A percentile compares a stretch with the other conserved stretches of the same genome.
These are phyloP conservation scores for Tympanoctomys barrerae DNA, from an alignment of 2,797 vertebrate species.

Conservation along the genomic window DNA sequence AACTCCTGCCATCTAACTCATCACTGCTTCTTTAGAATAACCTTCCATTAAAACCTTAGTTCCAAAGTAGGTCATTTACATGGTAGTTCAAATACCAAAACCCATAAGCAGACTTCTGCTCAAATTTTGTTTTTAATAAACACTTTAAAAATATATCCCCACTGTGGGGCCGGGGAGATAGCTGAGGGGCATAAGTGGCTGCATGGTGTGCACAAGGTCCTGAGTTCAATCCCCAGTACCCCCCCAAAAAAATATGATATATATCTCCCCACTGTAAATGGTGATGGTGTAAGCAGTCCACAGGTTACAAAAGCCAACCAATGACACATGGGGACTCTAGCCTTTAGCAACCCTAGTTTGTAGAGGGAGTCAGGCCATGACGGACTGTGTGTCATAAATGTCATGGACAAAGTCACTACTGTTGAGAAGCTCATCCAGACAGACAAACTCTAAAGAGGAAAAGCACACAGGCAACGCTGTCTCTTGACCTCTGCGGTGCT, in stretches of 20 bases:
- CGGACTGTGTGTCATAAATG: neutral
- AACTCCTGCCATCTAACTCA: constrained; percentile 10
- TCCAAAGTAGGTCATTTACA: neutral
- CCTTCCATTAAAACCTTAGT: constrained; percentile 7
- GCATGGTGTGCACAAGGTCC: too few relatives aligned
- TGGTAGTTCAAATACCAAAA: neutral
- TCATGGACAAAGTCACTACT: neutral
- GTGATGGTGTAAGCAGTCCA: accelerated
- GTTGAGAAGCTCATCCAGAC: neutral
- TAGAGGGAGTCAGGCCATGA: neutral
- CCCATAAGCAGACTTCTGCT: neutral
- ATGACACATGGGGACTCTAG: accelerated
- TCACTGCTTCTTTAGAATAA: neutral
- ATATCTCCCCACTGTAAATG: neutral
- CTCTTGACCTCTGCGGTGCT: neutral
- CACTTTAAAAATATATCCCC: neutral
- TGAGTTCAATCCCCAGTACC: too few relatives aligned
- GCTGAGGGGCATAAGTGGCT: too few relatives aligned
- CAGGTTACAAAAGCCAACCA: neutral
- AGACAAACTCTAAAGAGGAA: neutral
- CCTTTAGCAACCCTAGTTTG: neutral
- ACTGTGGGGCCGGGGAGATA: too few relatives aligned
- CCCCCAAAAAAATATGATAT: too few relatives aligned
- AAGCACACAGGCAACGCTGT: accelerated
- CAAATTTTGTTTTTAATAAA: neutral